These are phyloP conservation scores for Eilema depressum DNA, from an alignment of 2,888 invertebrate species.

Conservation along the genomic window DNA sequence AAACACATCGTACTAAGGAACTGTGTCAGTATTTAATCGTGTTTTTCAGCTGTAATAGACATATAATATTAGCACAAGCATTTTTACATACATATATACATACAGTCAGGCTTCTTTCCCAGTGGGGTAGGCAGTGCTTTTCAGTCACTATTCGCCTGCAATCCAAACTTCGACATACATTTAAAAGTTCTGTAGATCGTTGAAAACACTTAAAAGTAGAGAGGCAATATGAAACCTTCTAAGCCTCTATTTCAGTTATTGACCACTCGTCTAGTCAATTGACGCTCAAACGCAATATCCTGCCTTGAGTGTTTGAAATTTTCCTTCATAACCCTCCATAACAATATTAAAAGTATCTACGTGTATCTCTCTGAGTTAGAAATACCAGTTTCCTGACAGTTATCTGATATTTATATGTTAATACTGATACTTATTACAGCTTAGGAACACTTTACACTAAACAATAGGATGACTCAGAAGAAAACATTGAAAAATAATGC, in stretches of 20 bases:
- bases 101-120: too few species aligned
- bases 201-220: slow-evolving; percentile 20
- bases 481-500: too few species aligned
- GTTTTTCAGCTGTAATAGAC: too few species aligned
- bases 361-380: not conserved
- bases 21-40: too few species aligned
- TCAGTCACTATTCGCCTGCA: not conserved
- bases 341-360: slow-evolving; percentile 24
- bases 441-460: not conserved
- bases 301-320: slow-evolving; percentile 62
- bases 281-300: slow-evolving; percentile 79
- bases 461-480: not conserved
- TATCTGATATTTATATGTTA: not conserved
- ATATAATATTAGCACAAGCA: too few species aligned
- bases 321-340: slow-evolving; percentile 46
- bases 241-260: slow-evolving; percentile 67
- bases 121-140: too few species aligned
- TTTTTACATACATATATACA: not conserved
- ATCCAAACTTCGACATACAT: not conserved
- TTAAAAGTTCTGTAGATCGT: not conserved
- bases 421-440: not conserved
- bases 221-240: slow-evolving; percentile 67
- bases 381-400: not conserved
- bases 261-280: slow-evolving; percentile 75
- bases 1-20: not conserved